These are phyloP conservation scores for Dicyrtoma fusca DNA, from an alignment of 2,888 invertebrate species.

Conservation along the genomic window DNA sequence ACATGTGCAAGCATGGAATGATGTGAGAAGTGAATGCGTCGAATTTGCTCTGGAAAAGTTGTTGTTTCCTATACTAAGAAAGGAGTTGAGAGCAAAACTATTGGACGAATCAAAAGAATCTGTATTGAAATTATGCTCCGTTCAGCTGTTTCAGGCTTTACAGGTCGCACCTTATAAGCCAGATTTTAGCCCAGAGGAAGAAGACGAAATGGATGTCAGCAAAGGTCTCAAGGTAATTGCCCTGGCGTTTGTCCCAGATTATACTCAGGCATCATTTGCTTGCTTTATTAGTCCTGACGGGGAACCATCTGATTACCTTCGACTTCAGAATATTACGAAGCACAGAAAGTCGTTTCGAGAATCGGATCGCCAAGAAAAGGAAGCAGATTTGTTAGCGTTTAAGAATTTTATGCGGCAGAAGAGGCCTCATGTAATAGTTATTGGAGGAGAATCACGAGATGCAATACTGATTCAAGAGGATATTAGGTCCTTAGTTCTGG, in stretches of 20 bases:
- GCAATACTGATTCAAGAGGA: constrained; percentile 80
- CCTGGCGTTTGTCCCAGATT: constrained; percentile 84
- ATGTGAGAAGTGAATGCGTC: constrained; percentile 81
- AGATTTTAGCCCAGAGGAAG: constrained; percentile 65
- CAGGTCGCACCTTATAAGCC: constrained; percentile 61
- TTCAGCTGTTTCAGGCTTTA: constrained; percentile 87
- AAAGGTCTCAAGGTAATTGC: constrained; percentile 85
- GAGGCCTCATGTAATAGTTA: constrained; percentile 85
- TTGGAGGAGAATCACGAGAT: constrained; percentile 89
- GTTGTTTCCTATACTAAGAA: constrained; percentile 84
- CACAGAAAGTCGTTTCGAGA: constrained; percentile 74
- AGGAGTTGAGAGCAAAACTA: constrained; percentile 79
- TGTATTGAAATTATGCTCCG: constrained; percentile 79
- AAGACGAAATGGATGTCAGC: constrained; percentile 86
- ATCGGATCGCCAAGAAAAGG: constrained; percentile 70
- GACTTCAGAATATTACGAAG: constrained; percentile 83
- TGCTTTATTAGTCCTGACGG: constrained; percentile 86
- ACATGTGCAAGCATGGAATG: constrained; percentile 94
- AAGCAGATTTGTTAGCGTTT: constrained; percentile 70
- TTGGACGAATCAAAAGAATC: constrained; percentile 85
- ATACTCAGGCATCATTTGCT: constrained; percentile 82
- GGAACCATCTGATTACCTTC: constrained; percentile 86
- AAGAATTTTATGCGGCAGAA: constrained; percentile 83
- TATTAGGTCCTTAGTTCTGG: constrained; percentile 72
- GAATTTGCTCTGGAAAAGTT: constrained; percentile 84